These are phyloP conservation scores for Syngnathus scovelli DNA, from an alignment of 2,113 vertebrate species.

Conservation along the genomic window DNA sequence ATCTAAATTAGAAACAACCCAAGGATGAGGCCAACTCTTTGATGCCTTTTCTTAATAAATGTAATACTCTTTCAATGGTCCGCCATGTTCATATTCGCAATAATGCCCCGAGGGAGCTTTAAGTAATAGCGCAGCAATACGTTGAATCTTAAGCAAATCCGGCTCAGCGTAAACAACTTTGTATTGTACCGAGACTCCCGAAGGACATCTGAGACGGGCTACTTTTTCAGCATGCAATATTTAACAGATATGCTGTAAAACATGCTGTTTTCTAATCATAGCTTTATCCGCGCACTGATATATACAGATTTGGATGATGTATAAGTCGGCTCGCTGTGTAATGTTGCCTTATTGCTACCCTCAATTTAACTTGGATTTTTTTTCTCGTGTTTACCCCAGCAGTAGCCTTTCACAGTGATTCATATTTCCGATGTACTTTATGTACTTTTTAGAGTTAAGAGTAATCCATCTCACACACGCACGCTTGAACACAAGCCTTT, in stretches of 20 bases:
- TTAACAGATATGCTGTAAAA: slow-evolving; percentile 6
- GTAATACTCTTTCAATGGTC: slow-evolving; percentile 22
- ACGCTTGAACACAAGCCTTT: not conserved
- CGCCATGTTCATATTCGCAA: slow-evolving; percentile 4
- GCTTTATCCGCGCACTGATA: slow-evolving; percentile 12
- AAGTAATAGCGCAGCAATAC: slow-evolving; percentile 4
- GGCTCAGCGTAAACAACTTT: slow-evolving; percentile 6
- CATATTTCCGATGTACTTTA: not conserved
- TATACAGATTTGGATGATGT: not conserved
- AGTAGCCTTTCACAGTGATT: not conserved
- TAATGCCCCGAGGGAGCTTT: slow-evolving; percentile 13
- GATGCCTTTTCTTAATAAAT: slow-evolving; percentile 22
- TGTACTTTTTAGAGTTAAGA: slow-evolving; percentile 1
- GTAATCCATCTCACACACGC: slow-evolving; percentile 2
- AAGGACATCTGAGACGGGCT: not conserved
- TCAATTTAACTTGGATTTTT: slow-evolving; percentile 1
- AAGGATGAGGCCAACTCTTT: slow-evolving; percentile 14
- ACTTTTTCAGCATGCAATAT: not conserved
- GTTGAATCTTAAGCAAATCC: slow-evolving; percentile 4
- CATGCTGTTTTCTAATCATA: slow-evolving; percentile 19
- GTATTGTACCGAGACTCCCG: not conserved
- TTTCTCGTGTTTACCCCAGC: not conserved
- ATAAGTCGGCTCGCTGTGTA: not conserved
- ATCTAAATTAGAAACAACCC: slow-evolving; percentile 17
- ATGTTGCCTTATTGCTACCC: slow-evolving; percentile 11